A percentile compares a stretch with the other conserved stretches of the same genome.
Evolutionary conservation across 1,140 invertebrate genomes (phyloP).

Genomic region (Drosophila quadrilineata): DNA sequence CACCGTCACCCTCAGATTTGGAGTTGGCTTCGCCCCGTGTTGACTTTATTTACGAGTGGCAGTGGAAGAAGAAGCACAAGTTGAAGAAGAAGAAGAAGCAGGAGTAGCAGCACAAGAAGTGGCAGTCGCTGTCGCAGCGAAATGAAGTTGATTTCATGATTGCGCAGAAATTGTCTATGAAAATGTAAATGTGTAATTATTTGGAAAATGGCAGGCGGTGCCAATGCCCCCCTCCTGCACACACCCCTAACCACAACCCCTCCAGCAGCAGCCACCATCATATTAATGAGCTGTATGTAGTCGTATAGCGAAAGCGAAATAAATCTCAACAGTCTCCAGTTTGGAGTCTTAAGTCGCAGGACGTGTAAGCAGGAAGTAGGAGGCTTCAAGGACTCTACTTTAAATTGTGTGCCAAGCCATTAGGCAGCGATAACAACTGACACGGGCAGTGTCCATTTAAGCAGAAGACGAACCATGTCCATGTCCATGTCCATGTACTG

Average conservation of each 20-base stretch:
- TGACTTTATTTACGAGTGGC: conserved; percentile 50
- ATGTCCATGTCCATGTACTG: too few relatives aligned
- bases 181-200: conserved; percentile 79
- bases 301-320: conserved; percentile 19
- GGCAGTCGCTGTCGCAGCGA: too few relatives aligned
- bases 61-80: too few relatives aligned
- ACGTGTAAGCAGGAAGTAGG: conserved; percentile 8
- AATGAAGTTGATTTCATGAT: conserved; percentile 62
- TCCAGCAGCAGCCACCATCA: conserved; percentile 2
- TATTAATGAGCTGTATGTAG: conserved; percentile 22
- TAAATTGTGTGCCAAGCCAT: conserved; percentile 70
- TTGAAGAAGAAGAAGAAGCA: too few relatives aligned
- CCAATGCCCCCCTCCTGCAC: not conserved
- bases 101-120: too few relatives aligned
- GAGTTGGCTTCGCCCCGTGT: too few relatives aligned
- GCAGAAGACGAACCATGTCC: not conserved
- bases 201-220: conserved; percentile 60
- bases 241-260: conserved; percentile 1
- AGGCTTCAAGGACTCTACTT: conserved; percentile 47
- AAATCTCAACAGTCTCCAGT: conserved; percentile 35
- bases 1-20: too few relatives aligned
- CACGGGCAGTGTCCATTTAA: too few relatives aligned
- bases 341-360: conserved; percentile 1
- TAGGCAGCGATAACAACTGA: conserved; percentile 49
- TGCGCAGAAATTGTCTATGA: conserved; percentile 62